phyloP scores from a whole-genome alignment of 1,140 invertebrate species.

The Steinernema feltiae region DNA sequence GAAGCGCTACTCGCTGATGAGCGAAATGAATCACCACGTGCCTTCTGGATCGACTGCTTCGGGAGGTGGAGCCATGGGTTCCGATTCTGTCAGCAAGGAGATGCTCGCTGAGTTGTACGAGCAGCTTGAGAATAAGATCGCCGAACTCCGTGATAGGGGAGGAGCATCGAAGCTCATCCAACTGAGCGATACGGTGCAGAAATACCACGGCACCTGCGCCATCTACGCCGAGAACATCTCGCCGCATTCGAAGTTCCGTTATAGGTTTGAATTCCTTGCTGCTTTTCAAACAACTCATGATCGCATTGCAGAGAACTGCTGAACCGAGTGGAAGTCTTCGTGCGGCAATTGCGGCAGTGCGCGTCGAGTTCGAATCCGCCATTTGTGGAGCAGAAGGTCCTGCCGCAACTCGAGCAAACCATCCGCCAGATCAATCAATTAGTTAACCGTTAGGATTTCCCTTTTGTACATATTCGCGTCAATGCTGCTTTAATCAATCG shows the following conservation, averaged over 20 bases:
- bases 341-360: slow-evolving; percentile 49
- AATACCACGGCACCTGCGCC: slow-evolving; percentile 52
- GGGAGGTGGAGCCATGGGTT: background rate
- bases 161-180: slow-evolving; percentile 35
- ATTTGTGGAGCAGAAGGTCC: slow-evolving; percentile 40
- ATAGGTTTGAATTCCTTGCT: slow-evolving; percentile 36
- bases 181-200: slow-evolving; percentile 43
- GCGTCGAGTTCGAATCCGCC: slow-evolving; percentile 21
- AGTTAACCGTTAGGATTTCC: slow-evolving; percentile 26
- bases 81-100: slow-evolving; percentile 47
- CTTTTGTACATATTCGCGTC: slow-evolving; percentile 1
- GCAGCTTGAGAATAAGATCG: slow-evolving; percentile 34
- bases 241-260: slow-evolving; percentile 56
- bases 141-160: slow-evolving; percentile 2
- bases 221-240: slow-evolving; percentile 57
- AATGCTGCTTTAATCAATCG: background rate
- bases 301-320: slow-evolving; percentile 48
- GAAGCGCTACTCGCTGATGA: slow-evolving; percentile 30
- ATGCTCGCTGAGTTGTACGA: slow-evolving; percentile 41
- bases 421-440: slow-evolving; percentile 53
- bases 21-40: slow-evolving; percentile 19
- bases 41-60: slow-evolving; percentile 11
- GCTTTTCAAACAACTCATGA: background rate
- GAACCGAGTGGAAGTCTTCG: slow-evolving; percentile 40
- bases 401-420: slow-evolving; percentile 46